Base-by-base conservation (phyloP, 2,113 vertebrate species). In the Eubucco bourcierii region DNA sequence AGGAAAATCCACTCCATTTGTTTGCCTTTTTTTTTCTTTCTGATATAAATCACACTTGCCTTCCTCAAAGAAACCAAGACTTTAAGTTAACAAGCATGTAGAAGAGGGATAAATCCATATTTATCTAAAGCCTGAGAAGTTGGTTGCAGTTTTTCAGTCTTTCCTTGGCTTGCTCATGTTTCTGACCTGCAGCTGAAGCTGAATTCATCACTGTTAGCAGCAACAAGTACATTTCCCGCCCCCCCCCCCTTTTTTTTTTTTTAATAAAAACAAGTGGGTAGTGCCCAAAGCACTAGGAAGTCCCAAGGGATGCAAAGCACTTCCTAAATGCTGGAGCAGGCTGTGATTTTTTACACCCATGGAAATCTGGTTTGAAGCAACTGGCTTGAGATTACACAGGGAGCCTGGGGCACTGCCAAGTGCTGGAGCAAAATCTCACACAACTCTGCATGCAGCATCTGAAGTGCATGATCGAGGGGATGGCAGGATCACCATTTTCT, bases 321-420 rank as follows among this genome's bases (percentile, higher is more conserved):
- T 95, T 96, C 96, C 90, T 93, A 93, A 96, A 81, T 15, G 59
- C 81, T 7, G 6, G 44, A 92, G 87, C 63, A 76, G 89, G 91
- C 91, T 90, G 89, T 87, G 87, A 94, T 84, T 95, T 95, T 93
- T 94, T 83, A 96, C 84, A 95, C 86, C 94, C 90, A 90, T 88
- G 90, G 92, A 96, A 95, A 90, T 91, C 61, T 93, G 83, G 44
- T 84, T 83, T 37, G 10, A 37, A 93, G 84, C n/a, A 84, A 93
- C 79, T 13, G 20, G 65, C 55, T 76, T 79, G 68, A 92, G 84
- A 95, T 93, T 90, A 93, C 41, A 41, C 50, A 87, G 61, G 71
- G 78, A 84, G 46, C 5, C 56, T 92, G 91, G 74, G 84, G 81
- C 68, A 73, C 37, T 2, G 79, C 89, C 92, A 94, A 94, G 56